Percentiles rank a stretch among this genome's conserved stretches.
Conservation (phyloP, 2,888 invertebrate genomes). For the Ditylenchus weischeri region DNA sequence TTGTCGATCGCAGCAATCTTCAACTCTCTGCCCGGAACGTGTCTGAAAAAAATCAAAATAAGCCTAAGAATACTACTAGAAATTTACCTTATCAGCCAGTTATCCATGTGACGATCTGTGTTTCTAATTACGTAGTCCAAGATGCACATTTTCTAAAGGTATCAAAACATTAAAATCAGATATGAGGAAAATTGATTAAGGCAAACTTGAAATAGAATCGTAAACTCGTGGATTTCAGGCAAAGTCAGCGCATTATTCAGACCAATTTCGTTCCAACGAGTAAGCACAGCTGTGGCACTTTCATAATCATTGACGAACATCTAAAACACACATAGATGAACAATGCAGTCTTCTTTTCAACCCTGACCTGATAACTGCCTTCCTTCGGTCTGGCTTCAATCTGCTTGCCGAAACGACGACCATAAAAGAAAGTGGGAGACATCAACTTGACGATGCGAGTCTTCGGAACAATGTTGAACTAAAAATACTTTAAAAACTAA, state of each 20-base stretch:
- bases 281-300: slow-evolving; percentile 92
- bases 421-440: slow-evolving; percentile 96
- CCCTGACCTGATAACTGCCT: slow-evolving; percentile 46
- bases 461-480: slow-evolving; percentile 91
- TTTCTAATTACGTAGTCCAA: slow-evolving; percentile 55
- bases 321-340: slow-evolving; percentile 69
- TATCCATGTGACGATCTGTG: slow-evolving; percentile 82
- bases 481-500: slow-evolving; percentile 52
- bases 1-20: slow-evolving; percentile 94
- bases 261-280: slow-evolving; percentile 64
- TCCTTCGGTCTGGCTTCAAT: slow-evolving; percentile 46
- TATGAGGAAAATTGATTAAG: too few relatives aligned
- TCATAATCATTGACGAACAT: slow-evolving; percentile 91
- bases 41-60: slow-evolving; percentile 30
- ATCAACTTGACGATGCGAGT: slow-evolving; percentile 85
- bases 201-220: slow-evolving; percentile 74
- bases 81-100: slow-evolving; percentile 86
- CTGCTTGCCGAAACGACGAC: slow-evolving; percentile 46
- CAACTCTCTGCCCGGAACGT: slow-evolving; percentile 63
- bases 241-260: slow-evolving; percentile 39
- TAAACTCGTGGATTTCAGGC: slow-evolving; percentile 67
- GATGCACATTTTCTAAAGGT: slow-evolving; percentile 63
- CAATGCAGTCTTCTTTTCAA: not conserved
- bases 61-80: not conserved
- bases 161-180: too few relatives aligned